phyloP scores from a whole-genome alignment of 1,140 invertebrate species.

The Drosophila sucinea region DNA sequence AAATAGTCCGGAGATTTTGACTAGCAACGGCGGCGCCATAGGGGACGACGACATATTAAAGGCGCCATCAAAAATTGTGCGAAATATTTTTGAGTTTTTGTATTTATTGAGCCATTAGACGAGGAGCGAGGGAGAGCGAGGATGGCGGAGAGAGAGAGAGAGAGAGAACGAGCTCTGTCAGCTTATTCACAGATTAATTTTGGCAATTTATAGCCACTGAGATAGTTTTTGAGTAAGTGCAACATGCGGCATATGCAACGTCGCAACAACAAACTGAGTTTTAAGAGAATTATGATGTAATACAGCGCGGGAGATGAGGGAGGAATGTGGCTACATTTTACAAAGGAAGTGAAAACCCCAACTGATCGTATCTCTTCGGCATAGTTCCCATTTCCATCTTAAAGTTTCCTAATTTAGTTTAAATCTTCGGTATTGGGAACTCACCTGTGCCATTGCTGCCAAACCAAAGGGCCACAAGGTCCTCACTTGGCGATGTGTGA shows the following conservation, averaged over 20 bases:
- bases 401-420: neutral
- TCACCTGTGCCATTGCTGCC: conserved; percentile 84
- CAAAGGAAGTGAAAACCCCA: neutral
- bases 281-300: conserved; percentile 72
- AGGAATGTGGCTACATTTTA: conserved; percentile 29
- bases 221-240: conserved; percentile 78
- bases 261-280: conserved; percentile 42
- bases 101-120: conserved; percentile 77
- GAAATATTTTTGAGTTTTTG: conserved; percentile 53
- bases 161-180: conserved; percentile 43
- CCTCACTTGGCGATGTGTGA: conserved; percentile 83
- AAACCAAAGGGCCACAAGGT: conserved; percentile 85
- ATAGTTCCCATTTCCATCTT: too few relatives aligned
- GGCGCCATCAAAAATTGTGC: conserved; percentile 65
- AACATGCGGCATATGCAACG: conserved; percentile 46
- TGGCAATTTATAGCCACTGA: conserved; percentile 68
- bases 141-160: conserved; percentile 2
- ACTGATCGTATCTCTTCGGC: too few relatives aligned
- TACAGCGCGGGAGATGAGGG: conserved; percentile 19
- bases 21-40: conserved; percentile 55
- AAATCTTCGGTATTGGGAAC: conserved; percentile 36
- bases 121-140: conserved; percentile 17
- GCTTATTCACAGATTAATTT: conserved; percentile 79
- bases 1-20: conserved; percentile 18
- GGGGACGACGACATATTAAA: conserved; percentile 39